Conservation (phyloP, 2,113 vertebrate genomes). For the Rhea pennata region DNA sequence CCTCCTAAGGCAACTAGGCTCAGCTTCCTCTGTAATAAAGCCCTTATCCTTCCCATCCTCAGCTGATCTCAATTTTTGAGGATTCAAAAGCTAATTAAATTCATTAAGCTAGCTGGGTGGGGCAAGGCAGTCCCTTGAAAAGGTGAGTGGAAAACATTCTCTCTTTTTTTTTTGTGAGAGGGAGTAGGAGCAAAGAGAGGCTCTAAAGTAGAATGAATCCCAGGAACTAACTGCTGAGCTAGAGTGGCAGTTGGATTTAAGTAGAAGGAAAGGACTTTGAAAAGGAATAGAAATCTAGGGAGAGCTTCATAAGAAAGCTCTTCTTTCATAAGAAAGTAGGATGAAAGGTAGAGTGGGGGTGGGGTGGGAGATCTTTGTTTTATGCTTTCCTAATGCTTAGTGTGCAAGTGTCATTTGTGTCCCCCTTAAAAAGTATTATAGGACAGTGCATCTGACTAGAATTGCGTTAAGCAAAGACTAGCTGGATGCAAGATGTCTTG, state of each 20-base stretch:
- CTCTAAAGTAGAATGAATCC: accelerated
- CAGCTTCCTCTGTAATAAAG: background rate
- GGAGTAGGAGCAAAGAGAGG: accelerated
- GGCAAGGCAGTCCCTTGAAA: background rate
- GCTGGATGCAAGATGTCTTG: background rate
- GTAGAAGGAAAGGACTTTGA: background rate
- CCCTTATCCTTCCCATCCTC: background rate
- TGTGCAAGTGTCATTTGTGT: background rate
- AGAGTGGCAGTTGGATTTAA: accelerated
- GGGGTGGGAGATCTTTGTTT: accelerated
- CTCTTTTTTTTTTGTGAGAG: accelerated
- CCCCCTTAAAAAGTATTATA: background rate
- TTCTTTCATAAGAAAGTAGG: no score
- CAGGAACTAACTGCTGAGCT: accelerated
- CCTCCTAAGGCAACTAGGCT: accelerated
- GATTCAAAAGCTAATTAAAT: background rate
- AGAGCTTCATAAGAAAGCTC: accelerated
- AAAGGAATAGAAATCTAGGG: accelerated
- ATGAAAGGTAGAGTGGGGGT: background rate
- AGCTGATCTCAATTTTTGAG: background rate
- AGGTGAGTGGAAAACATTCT: accelerated
- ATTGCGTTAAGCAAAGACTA: accelerated
- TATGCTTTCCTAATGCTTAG: background rate
- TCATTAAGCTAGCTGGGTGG: background rate
- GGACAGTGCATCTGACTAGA: accelerated